Evolutionary conservation across 2,797 vertebrate species (phyloP).

Genomic region (Tragopan temminckii): DNA sequence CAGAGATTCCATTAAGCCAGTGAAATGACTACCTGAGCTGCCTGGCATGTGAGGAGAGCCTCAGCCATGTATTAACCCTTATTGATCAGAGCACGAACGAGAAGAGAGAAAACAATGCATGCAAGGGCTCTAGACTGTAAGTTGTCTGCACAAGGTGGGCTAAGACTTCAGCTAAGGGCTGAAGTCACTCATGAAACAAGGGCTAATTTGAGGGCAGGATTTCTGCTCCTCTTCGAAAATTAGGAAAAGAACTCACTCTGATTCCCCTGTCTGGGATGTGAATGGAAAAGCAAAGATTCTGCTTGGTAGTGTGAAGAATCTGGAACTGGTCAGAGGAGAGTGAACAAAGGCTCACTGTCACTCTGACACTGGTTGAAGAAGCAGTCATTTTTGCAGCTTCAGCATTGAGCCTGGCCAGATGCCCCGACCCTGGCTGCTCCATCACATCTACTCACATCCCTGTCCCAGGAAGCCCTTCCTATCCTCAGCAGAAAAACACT

Average conservation of each 20-base stretch:
- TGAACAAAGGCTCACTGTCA: background rate
- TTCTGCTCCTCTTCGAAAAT: background rate
- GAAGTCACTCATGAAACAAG: background rate
- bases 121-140: background rate
- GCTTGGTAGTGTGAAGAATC: background rate
- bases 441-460: background rate
- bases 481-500: background rate
- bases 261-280: background rate
- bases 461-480: background rate
- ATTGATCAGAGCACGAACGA: background rate
- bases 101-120: background rate
- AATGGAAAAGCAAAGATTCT: background rate
- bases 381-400: background rate
- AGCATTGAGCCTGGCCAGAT: fast-evolving
- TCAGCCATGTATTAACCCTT: constrained; percentile 32
- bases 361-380: background rate
- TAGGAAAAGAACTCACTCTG: background rate
- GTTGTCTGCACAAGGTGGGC: background rate
- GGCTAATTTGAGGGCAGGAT: background rate
- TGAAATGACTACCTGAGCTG: constrained; percentile 41
- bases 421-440: fast-evolving
- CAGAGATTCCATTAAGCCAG: constrained; percentile 58
- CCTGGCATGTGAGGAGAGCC: background rate
- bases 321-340: background rate
- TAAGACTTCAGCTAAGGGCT: background rate